These are phyloP conservation scores for Cheirogaleus major DNA, from an alignment of 2,797 vertebrate species.

Conservation along the genomic window DNA sequence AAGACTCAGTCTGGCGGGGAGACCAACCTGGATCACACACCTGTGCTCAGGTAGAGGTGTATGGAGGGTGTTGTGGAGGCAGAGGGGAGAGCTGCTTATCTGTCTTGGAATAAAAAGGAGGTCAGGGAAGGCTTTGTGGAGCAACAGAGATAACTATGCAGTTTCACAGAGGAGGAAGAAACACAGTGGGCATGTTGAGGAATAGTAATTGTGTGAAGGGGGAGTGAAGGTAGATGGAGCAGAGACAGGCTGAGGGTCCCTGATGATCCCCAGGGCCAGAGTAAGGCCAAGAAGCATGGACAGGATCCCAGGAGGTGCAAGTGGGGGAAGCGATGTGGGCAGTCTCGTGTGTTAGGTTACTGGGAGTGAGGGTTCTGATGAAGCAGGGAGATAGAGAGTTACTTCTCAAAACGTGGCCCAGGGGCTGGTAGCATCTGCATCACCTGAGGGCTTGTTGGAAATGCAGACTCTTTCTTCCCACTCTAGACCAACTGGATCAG, in stretches of 20 bases:
- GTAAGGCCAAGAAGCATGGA: neutral
- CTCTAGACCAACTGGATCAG: neutral
- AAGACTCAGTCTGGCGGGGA: neutral
- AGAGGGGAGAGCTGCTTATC: neutral
- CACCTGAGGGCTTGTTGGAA: neutral
- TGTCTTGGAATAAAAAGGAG: neutral
- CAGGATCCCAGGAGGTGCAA: neutral
- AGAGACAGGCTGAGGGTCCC: neutral
- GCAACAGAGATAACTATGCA: neutral
- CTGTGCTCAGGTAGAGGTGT: neutral
- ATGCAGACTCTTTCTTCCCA: neutral
- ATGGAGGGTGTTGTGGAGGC: neutral
- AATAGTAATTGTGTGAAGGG: too few species aligned
- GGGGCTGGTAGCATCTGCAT: neutral
- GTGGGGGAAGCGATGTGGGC: neutral
- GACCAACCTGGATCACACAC: neutral
- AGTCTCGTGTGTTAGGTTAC: neutral
- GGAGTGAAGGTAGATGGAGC: neutral
- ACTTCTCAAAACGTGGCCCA: neutral
- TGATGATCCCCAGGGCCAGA: neutral
- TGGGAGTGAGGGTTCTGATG: neutral
- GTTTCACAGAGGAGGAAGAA: neutral
- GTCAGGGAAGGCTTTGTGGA: neutral
- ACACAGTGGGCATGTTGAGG: accelerated
- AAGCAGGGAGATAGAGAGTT: neutral